Conservation (phyloP, 2,888 invertebrate species). For the Apamea crenata region DNA sequence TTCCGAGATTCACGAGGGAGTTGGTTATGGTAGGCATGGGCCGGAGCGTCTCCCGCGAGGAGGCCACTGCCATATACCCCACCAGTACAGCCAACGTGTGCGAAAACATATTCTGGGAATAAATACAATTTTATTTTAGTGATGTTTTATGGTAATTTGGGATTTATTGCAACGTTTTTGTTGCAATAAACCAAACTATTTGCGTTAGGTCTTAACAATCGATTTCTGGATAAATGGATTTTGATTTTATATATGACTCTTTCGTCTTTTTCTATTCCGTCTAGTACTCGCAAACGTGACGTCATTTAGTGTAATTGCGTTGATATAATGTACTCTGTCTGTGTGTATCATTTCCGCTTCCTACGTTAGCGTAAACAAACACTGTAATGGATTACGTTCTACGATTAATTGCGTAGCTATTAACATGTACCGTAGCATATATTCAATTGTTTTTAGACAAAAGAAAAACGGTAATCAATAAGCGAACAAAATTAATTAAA, state of each 20-base stretch:
- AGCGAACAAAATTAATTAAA: neutral
- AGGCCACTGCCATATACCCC: constrained; percentile 65
- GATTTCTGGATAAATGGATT: constrained; percentile 9
- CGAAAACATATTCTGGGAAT: constrained; percentile 70
- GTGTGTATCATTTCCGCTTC: constrained; percentile 23
- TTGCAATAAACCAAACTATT: constrained; percentile 8
- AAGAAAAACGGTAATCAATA: neutral
- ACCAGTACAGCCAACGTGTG: constrained; percentile 64
- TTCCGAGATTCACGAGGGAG: constrained; percentile 86
- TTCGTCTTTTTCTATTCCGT: neutral
- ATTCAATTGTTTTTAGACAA: neutral
- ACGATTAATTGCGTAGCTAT: constrained; percentile 9
- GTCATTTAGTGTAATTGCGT: constrained; percentile 23
- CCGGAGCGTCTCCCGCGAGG: constrained; percentile 72
- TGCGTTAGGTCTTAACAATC: neutral
- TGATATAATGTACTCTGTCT: constrained; percentile 1
- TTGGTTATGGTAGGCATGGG: constrained; percentile 80
- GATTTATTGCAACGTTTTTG: constrained; percentile 25
- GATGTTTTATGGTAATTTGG: constrained; percentile 18
- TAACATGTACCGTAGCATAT: neutral
- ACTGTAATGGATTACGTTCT: constrained; percentile 33
- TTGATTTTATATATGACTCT: neutral
- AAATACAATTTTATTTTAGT: constrained; percentile 27
- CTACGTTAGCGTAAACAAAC: constrained; percentile 14
- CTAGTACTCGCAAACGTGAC: constrained; percentile 4